phyloP scores from a whole-genome alignment of 2,888 invertebrate species.

The Tethea ocularis region DNA sequence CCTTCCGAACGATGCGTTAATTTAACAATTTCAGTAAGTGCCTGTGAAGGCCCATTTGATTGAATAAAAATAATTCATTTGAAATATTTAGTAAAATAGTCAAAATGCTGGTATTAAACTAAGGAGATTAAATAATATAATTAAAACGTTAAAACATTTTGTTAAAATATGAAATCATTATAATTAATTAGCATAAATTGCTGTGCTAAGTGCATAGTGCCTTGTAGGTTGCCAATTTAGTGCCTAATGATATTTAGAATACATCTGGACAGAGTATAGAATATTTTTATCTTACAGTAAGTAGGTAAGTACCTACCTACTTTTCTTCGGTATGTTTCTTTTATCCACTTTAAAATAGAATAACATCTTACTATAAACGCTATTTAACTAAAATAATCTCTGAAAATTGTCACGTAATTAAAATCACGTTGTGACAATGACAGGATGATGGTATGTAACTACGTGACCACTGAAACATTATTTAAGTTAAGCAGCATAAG shows the following conservation, averaged over 20 bases:
- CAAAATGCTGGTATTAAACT: constrained; percentile 13
- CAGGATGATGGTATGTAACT: no score
- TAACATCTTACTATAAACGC: not conserved
- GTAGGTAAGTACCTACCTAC: no score
- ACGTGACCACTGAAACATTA: no score
- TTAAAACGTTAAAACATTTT: constrained; percentile 49
- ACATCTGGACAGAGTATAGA: constrained; percentile 52
- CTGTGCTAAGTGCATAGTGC: constrained; percentile 84
- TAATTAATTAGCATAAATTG: constrained; percentile 70
- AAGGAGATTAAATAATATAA: constrained; percentile 12
- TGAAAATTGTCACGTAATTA: no score
- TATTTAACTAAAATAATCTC: not conserved
- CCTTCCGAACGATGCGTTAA: no score
- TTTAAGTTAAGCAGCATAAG: no score
- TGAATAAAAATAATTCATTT: no score
- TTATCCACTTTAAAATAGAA: not conserved
- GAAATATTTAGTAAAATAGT: no score
- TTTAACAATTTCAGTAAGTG: no score
- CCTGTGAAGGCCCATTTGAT: no score
- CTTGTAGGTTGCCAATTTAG: constrained; percentile 85
- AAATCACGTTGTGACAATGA: no score
- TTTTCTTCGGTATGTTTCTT: constrained; percentile 5
- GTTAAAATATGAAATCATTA: constrained; percentile 54
- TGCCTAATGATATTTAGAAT: constrained; percentile 77
- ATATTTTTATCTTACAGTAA: constrained; percentile 41